Conservation (phyloP, 2,113 vertebrate genomes). For the Atractosteus spatula region DNA sequence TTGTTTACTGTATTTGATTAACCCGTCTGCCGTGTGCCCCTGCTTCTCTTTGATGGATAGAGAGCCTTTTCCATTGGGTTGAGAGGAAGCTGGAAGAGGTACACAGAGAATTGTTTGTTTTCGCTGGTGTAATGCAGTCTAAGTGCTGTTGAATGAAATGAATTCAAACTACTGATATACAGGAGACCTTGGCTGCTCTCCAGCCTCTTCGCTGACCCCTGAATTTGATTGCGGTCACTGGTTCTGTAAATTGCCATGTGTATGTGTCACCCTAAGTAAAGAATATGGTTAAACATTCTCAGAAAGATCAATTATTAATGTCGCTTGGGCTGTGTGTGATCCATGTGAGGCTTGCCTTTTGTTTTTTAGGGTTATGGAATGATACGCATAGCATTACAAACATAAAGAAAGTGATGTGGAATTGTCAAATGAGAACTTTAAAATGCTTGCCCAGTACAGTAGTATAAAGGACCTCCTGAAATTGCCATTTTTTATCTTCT, state of each 20-base stretch:
- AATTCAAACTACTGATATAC: conserved; percentile 67
- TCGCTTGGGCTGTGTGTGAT: conserved; percentile 1
- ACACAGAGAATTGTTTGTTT: conserved; percentile 28
- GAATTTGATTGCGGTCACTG: conserved; percentile 68
- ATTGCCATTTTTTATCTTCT: neutral
- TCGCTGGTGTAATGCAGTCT: conserved; percentile 50
- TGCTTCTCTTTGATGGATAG: conserved; percentile 30
- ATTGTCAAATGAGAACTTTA: no score
- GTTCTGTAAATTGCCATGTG: conserved; percentile 68
- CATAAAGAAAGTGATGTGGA: no score
- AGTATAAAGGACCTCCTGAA: neutral
- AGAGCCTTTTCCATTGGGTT: conserved; percentile 26
- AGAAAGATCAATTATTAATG: conserved; percentile 24
- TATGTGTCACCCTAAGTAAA: conserved; percentile 65
- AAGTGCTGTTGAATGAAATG: conserved; percentile 54
- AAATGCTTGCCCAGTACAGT: no score
- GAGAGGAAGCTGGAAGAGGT: conserved; percentile 17
- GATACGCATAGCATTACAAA: no score
- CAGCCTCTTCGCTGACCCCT: conserved; percentile 53
- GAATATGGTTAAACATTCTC: conserved; percentile 61
- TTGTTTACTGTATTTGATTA: conserved; percentile 44
- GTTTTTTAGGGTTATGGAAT: no score
- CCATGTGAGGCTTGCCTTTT: neutral
- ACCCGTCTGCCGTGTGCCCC: conserved; percentile 20
- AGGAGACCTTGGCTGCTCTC: conserved; percentile 67